These are phyloP conservation scores for Bombus pyrosoma DNA, from an alignment of 1,140 invertebrate species.

Conservation along the genomic window DNA sequence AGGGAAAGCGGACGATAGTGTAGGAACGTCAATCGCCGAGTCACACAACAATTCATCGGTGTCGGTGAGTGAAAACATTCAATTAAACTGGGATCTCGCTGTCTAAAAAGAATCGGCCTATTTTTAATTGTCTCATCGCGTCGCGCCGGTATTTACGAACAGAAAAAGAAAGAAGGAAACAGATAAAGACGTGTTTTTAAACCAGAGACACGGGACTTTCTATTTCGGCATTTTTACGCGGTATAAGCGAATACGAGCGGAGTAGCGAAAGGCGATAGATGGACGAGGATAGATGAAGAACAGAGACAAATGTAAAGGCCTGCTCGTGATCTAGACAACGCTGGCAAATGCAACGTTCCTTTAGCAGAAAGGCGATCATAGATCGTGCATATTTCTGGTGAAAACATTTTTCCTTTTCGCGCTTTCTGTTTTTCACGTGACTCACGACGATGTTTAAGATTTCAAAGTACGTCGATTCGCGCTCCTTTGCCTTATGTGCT, in stretches of 20 bases:
- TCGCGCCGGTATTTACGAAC: neutral
- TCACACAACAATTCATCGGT: constrained; percentile 28
- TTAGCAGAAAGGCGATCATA: constrained; percentile 24
- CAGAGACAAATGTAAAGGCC: constrained; percentile 48
- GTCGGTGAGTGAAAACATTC: constrained; percentile 43
- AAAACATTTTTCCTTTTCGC: constrained; percentile 23
- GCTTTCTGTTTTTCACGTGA: constrained; percentile 32
- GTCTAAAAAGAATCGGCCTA: neutral
- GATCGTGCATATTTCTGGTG: constrained; percentile 8
- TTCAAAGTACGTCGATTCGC: constrained; percentile 38
- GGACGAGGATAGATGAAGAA: constrained; percentile 11
- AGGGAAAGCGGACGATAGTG: constrained; percentile 60
- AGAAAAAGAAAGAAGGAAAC: constrained; percentile 1
- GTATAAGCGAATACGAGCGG: constrained; percentile 8
- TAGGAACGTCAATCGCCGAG: constrained; percentile 60
- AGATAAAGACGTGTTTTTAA: constrained; percentile 9
- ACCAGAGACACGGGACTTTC: constrained; percentile 45
- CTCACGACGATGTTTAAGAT: neutral
- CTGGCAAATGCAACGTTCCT: constrained; percentile 20
- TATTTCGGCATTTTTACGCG: constrained; percentile 67
- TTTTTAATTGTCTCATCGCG: neutral
- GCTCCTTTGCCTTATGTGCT: neutral
- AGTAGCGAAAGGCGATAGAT: constrained; percentile 42
- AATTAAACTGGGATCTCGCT: neutral
- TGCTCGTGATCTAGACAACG: constrained; percentile 19